Base-by-base conservation (phyloP, 2,797 vertebrate genomes). In the Pangasius mekongensis region DNA sequence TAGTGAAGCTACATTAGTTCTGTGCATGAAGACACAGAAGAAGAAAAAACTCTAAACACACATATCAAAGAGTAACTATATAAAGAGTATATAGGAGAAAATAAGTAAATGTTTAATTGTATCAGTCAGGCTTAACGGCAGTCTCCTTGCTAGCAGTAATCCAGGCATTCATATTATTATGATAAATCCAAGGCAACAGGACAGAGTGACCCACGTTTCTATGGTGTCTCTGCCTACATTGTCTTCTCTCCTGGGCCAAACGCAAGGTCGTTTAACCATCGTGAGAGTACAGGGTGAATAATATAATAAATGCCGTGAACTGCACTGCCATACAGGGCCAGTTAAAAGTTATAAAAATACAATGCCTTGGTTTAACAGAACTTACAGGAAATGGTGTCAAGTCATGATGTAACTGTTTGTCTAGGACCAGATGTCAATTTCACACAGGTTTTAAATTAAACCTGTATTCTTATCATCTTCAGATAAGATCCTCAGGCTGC, bases 131-230 rank as follows among this genome's bases (percentile, higher is more conserved):
- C 54, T 47, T 60, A 74, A 56, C 33, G 43, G 85, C 56, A 9
- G 47, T 82, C 71, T 73, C 24, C 43, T 71, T 56, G 56, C 62
- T 81, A 0, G 0, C 83, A 73, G 74, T 93, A 92, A 94, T 94
- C 88, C 56, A 77, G 89, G 87, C 76, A 89, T 92, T 90, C 92
- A 93, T 93, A 93, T 94, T 94, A 95, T 95, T 93, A 94, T 91
- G 91, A 88, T 90, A 91, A 91, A 94, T 93, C 94, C 94, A 92
- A 86, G 94, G 94, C 90, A 94, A 96, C 94, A 0, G 93, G 92
- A 92, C 92, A 93, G 87, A 64, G 88, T 92, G 95, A 93, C 94
- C 93, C 54, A 78, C 69, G 90, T 83, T 88, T 81, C 89, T 91
- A 93, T 78, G 93, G 93, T 90, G 88, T 85, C 78, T 91, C 89